Base-by-base conservation (phyloP, 92 coral and sea anemone species). In the Porites rus region DNA sequence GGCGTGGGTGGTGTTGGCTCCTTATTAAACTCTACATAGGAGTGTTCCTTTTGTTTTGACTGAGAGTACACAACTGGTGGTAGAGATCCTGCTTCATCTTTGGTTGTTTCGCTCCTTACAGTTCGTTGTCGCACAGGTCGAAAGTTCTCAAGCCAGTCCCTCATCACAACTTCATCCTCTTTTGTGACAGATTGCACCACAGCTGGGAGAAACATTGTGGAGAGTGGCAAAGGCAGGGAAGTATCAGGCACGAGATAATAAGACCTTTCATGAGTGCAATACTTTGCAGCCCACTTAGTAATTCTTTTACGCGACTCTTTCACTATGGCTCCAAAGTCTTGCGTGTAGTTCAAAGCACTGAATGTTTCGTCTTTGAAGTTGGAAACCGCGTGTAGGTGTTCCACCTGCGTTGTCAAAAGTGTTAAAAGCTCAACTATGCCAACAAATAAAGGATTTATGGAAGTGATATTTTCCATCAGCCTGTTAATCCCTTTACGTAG, bases 301-400 rank as follows among this genome's bases (percentile, higher is more conserved):
- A 87, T 84, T 72, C 94, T 10, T 72, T 91, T 91, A 52, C 88
- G 83, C 62, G 95, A 92, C 75, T 85, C 90, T 75, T 88, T 88
- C 11, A 84, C 88, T 71, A 83, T 88, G 63, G 82, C 77, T 20
- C 92, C 89, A 53, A 82, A 91, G 59, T 91, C 87, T 59, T 69
- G 88, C 60, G 92, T 66, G 75, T 92, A 92, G 60, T 89, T 79
- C 59, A 86, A 80, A 50, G 84, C 87, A 76, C 90, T 92, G 85
- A 92, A 89, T 11, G 95, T 77, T 70, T 89, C 84, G 69, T 81
- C 87, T 80, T 86, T 86, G 77, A 90, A 90, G 79, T 90, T 91
- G 25, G 89, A 92, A 67, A 92, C 91, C 13, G 89, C 95, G 65
- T 92, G 87, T 14, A 86, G 51, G 79, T 92, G 82, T 69, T 89